phyloP scores from a whole-genome alignment of 23 tunicate genomes.

The Trididemnum nubilum region DNA sequence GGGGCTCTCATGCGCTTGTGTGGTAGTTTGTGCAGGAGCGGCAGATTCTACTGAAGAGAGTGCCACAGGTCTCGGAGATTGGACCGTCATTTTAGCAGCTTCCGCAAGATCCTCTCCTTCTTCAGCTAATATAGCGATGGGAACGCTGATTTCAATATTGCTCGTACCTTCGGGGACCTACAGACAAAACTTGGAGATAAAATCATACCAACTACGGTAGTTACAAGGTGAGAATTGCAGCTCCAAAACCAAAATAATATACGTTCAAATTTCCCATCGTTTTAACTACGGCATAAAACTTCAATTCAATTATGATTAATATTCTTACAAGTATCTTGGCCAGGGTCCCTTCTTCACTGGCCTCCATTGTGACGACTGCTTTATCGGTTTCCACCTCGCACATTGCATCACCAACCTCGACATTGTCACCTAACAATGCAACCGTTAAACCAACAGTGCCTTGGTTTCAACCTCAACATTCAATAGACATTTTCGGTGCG shows the following conservation, averaged over 20 bases:
- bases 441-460: not conserved
- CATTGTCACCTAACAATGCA: slow-evolving; percentile 38
- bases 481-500: no score
- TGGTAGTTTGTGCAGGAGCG: not conserved
- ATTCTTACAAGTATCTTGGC: slow-evolving; percentile 80
- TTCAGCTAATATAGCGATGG: slow-evolving; percentile 78
- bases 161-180: slow-evolving; percentile 63
- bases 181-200: not conserved
- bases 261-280: no score
- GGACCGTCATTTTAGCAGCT: slow-evolving; percentile 26
- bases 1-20: not conserved
- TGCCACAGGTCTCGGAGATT: no score
- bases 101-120: slow-evolving; percentile 60
- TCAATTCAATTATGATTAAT: no score
- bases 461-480: no score
- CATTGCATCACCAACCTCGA: slow-evolving; percentile 86
- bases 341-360: slow-evolving; percentile 70
- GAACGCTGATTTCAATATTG: slow-evolving; percentile 59
- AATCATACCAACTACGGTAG: no score
- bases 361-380: slow-evolving; percentile 90
- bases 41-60: no score
- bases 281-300: no score
- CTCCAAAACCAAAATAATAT: no score
- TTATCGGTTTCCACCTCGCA: slow-evolving; percentile 96
- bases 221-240: no score